Evolutionary conservation across 2,888 invertebrate species (phyloP).

Genomic region (Eudasyphora cyanicolor): DNA sequence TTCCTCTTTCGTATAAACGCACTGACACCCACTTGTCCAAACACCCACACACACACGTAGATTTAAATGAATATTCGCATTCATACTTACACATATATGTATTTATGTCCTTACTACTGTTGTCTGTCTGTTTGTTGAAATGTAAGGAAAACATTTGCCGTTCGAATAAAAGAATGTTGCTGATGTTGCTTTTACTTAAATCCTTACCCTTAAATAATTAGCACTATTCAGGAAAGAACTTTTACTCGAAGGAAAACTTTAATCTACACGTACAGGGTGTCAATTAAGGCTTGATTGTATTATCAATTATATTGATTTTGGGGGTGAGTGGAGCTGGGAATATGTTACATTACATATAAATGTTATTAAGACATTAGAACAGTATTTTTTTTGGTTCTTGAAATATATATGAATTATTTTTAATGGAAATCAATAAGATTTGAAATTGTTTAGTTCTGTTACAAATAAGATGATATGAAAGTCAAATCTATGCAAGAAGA

Average conservation of each 20-base stretch:
- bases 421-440: too few relatives aligned
- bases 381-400: too few relatives aligned
- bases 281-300: background rate
- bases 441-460: too few relatives aligned
- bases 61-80: background rate
- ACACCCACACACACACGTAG: too few relatives aligned
- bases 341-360: too few relatives aligned
- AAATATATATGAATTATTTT: too few relatives aligned
- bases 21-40: background rate
- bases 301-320: background rate
- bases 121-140: background rate
- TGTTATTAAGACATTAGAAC: too few relatives aligned
- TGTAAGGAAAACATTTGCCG: background rate
- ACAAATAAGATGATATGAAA: too few relatives aligned
- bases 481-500: too few relatives aligned
- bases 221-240: slow-evolving; percentile 74
- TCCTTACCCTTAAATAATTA: slow-evolving; percentile 76
- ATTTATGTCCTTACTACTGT: background rate
- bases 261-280: slow-evolving; percentile 12
- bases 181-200: slow-evolving; percentile 57
- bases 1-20: background rate
- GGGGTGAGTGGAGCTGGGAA: too few relatives aligned
- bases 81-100: background rate
- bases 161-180: slow-evolving; percentile 28
- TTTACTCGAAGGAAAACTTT: slow-evolving; percentile 42